phyloP scores from a whole-genome alignment of 2,888 invertebrate genomes.

The Oegoconia quadripuncta region DNA sequence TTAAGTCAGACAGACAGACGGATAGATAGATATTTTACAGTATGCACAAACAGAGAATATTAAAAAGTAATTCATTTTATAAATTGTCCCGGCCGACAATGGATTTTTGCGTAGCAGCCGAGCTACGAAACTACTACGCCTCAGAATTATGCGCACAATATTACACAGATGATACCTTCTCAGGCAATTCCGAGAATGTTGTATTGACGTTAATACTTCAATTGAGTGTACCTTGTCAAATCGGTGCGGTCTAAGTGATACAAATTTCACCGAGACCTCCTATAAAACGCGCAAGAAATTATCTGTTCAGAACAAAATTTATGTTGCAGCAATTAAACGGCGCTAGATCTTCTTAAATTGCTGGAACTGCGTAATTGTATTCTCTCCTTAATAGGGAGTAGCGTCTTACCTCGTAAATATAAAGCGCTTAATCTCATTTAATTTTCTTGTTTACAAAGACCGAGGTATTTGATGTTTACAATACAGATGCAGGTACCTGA shows the following conservation, averaged over 20 bases:
- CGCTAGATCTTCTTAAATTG: constrained; percentile 63
- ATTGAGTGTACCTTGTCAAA: constrained; percentile 4
- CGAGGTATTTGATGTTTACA: constrained; percentile 19
- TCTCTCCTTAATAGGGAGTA: constrained; percentile 57
- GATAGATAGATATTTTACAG: no score
- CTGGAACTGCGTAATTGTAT: constrained; percentile 67
- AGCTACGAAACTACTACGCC: no score
- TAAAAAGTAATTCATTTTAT: no score
- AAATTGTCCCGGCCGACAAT: no score
- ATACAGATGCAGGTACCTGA: not conserved
- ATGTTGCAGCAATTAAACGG: constrained; percentile 62
- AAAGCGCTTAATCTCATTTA: constrained; percentile 57
- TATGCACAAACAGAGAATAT: no score
- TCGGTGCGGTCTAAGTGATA: constrained; percentile 34
- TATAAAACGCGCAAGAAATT: constrained; percentile 55
- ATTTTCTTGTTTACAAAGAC: constrained; percentile 58
- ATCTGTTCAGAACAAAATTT: constrained; percentile 64
- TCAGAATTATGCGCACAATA: no score
- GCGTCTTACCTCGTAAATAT: constrained; percentile 62
- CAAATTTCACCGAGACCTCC: constrained; percentile 44
- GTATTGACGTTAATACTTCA: no score
- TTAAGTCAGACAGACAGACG: no score
- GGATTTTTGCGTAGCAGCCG: no score
- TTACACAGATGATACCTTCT: no score
- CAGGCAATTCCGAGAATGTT: no score